Evolutionary conservation across 2,113 vertebrate species (phyloP).

Genomic region (Dascyllus trimaculatus): DNA sequence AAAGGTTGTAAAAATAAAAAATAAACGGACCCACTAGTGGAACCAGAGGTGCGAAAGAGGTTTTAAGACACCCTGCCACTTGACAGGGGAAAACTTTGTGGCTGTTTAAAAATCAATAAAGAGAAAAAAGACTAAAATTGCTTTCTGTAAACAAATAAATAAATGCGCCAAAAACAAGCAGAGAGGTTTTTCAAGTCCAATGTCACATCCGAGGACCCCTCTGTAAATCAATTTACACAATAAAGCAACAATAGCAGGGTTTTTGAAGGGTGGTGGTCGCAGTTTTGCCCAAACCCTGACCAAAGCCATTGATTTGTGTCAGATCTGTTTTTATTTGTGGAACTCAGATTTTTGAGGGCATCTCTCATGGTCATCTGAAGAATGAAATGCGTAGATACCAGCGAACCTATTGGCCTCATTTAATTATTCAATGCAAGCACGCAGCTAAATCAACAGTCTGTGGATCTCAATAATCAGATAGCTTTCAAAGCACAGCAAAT

Average conservation of each 20-base stretch:
- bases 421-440: constrained; percentile 65
- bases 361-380: constrained; percentile 64
- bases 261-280: constrained; percentile 23
- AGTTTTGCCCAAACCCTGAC: constrained; percentile 41
- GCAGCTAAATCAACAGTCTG: constrained; percentile 77
- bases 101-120: background rate
- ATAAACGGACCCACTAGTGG: background rate
- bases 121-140: background rate
- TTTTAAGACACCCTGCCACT: background rate
- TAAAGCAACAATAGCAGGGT: constrained; percentile 63
- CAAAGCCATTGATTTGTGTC: constrained; percentile 69
- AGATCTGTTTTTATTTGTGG: constrained; percentile 72
- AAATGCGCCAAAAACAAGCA: background rate
- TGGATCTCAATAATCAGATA: constrained; percentile 74
- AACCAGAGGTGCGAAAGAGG: no score
- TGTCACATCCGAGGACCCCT: constrained; percentile 58
- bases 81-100: background rate
- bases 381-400: constrained; percentile 67
- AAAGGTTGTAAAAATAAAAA: background rate
- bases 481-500: constrained; percentile 76
- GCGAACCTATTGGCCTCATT: constrained; percentile 72
- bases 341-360: constrained; percentile 54
- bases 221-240: constrained; percentile 68
- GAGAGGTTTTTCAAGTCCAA: constrained; percentile 31
- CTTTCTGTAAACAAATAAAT: constrained; percentile 21